phyloP scores from a whole-genome alignment of 2,113 vertebrate species.

The Pica pica region DNA sequence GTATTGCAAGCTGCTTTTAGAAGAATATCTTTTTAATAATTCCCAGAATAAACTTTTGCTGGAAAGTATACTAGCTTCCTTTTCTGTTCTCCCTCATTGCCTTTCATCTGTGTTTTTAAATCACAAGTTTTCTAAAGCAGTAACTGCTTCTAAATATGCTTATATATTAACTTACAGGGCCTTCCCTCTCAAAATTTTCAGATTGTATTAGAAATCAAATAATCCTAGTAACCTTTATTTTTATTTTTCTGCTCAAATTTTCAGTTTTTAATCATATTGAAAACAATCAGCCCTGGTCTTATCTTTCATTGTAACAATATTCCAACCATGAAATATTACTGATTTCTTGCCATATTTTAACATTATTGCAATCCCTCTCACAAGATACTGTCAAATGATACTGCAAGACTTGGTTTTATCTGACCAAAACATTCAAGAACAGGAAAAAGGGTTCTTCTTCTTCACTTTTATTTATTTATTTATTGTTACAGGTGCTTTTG shows the following conservation, averaged over 20 bases:
- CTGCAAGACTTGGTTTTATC: conserved; percentile 6
- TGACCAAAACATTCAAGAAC: conserved; percentile 12
- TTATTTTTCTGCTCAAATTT: not conserved
- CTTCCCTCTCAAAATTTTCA: not conserved
- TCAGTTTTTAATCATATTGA: not conserved
- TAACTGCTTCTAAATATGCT: not conserved
- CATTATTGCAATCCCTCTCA: not conserved
- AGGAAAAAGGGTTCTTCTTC: not conserved
- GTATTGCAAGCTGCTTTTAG: not conserved
- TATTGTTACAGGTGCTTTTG: conserved; percentile 57
- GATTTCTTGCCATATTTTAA: not conserved
- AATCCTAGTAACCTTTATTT: not conserved
- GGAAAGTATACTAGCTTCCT: not conserved
- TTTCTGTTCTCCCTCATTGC: not conserved
- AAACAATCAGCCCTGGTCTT: not conserved
- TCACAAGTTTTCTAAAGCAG: not conserved
- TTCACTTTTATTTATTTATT: conserved; percentile 47
- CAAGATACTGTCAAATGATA: not conserved
- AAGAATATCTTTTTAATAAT: not conserved
- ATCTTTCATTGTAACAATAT: not conserved
- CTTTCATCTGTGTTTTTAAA: not conserved
- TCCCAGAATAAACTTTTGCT: not conserved
- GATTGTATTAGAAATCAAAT: not conserved
- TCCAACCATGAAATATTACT: not conserved
- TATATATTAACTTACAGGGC: not conserved